Conservation (phyloP, 2,797 vertebrate genomes). For the Urosaurus nigricauda region DNA sequence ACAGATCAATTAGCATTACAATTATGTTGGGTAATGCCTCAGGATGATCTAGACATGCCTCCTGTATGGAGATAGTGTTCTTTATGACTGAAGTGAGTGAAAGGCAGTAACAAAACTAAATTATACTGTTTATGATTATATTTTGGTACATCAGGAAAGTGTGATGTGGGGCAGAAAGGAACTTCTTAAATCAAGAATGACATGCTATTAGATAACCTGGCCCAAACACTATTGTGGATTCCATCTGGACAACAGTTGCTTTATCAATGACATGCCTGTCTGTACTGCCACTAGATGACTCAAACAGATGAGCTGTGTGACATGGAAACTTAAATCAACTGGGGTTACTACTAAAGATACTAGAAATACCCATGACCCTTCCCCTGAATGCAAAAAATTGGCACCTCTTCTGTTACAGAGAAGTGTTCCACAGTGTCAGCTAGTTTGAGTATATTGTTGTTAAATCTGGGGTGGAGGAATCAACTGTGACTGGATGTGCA, state of each 20-base stretch:
- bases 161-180: not conserved
- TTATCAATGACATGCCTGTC: not conserved
- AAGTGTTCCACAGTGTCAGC: not conserved
- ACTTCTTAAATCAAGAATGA: not conserved
- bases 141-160: not conserved
- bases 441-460: not conserved
- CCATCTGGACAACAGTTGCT: not conserved
- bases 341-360: not conserved
- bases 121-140: not conserved
- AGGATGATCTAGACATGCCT: not conserved
- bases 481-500: not conserved
- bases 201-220: not conserved
- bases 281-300: not conserved
- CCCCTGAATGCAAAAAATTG: too few species aligned
- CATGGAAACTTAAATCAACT: not conserved
- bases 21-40: not conserved
- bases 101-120: not conserved
- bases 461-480: not conserved
- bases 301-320: not conserved
- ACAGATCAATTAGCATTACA: conserved; percentile 18
- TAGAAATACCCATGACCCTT: not conserved
- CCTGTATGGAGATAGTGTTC: not conserved
- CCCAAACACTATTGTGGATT: not conserved
- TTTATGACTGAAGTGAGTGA: not conserved
- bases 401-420: too few species aligned